Percentiles rank a stretch among this genome's conserved stretches.
Conservation (phyloP, 1,140 invertebrate species). For the Sitobion miscanthi region DNA sequence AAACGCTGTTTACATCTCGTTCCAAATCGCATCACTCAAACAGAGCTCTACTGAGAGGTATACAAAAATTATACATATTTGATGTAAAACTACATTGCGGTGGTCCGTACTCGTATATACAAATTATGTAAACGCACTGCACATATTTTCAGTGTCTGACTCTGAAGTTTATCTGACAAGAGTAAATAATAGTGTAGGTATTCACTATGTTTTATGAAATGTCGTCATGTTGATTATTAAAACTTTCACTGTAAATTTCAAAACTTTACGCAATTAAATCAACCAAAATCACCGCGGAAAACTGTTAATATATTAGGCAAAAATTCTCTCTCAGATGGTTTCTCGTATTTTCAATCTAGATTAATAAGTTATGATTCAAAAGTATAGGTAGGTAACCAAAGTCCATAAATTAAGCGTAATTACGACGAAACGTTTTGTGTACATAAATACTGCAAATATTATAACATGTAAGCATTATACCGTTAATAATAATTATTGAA, state of each 20-base stretch:
- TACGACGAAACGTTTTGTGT: not conserved
- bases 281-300: not conserved
- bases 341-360: not conserved
- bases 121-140: not conserved
- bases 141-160: not conserved
- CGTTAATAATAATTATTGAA: not conserved
- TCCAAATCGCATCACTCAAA: not conserved
- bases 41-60: not conserved
- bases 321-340: not conserved
- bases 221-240: not conserved
- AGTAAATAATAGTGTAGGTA: conserved; percentile 24
- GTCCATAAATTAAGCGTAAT: not conserved
- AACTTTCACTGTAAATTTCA: conserved; percentile 4
- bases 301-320: not conserved
- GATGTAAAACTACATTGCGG: not conserved
- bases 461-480: not conserved
- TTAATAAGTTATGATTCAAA: not conserved
- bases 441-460: not conserved
- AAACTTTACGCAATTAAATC: conserved; percentile 20
- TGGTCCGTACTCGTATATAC: not conserved
- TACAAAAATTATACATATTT: not conserved
- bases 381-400: not conserved
- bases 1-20: too few species aligned
- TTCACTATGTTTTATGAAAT: not conserved
- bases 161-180: conserved; percentile 2